phyloP scores from a whole-genome alignment of 2,888 invertebrate species.

The Sphinx pinastri region DNA sequence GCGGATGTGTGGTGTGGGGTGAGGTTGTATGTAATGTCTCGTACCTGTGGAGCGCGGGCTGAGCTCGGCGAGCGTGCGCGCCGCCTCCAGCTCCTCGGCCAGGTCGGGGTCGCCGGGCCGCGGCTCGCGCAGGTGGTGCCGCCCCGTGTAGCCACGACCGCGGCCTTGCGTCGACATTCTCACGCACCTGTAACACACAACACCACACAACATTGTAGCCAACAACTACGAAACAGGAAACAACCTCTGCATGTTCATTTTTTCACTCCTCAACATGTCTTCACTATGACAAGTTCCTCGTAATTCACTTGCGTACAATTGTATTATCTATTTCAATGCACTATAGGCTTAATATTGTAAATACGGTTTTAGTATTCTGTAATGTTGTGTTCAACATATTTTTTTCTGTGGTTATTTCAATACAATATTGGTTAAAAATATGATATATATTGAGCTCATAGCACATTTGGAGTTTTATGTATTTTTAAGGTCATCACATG shows the following conservation, averaged over 20 bases:
- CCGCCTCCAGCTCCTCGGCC: constrained; percentile 54
- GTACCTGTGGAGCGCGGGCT: constrained; percentile 65
- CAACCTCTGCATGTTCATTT: not conserved
- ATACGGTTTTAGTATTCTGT: too few species aligned
- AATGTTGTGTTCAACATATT: too few species aligned
- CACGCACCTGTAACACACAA: constrained; percentile 28
- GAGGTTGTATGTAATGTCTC: not conserved
- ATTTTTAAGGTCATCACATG: not conserved
- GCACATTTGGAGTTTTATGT: not conserved
- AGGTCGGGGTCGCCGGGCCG: constrained; percentile 61
- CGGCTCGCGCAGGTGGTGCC: constrained; percentile 66
- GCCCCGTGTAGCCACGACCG: constrained; percentile 76
- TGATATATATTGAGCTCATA: not conserved
- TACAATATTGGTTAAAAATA: not conserved
- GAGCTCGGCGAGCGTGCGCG: constrained; percentile 58
- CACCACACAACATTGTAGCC: not conserved
- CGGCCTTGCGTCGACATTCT: constrained; percentile 73
- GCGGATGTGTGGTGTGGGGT: not conserved
- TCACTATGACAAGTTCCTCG: too few species aligned
- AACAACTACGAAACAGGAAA: too few species aligned
- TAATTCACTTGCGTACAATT: too few species aligned
- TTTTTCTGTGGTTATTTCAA: too few species aligned
- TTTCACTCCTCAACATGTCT: not conserved
- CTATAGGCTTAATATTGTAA: too few species aligned
- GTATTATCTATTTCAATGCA: too few species aligned